Evolutionary conservation across 2,888 invertebrate genomes (phyloP), one percentile per base, ranked within the genome.

Genomic region (Drosophila paramelanica): DNA sequence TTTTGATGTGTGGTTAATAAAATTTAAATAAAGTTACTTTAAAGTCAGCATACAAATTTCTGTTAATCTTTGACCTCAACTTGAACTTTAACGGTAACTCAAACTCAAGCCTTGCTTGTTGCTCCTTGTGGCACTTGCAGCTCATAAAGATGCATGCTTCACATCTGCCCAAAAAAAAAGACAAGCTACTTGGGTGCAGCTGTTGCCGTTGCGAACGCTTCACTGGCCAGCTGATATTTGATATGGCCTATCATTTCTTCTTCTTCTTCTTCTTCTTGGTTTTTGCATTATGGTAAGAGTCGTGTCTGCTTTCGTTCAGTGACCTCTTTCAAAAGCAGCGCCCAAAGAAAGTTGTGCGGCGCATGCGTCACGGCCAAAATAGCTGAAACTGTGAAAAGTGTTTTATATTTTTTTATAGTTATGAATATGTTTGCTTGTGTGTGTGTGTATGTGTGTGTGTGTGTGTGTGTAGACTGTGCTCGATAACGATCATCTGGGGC

Each of bases 221-320:
- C 43, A 62, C 38, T 61, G 51, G 58, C 36, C 61, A 23, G 17
- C 46, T 68, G 76, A 69, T 59, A 73, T 73, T 64, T 56, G 58
- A 73, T 73, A 75, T 62, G 69, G 41, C 27, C 41, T n/a, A 53
- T 47, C 36, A 38, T 5, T 8, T 17, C 7, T 8, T 17, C 31
- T 45, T n/a, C 8, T 17, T 17, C 17, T 17, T 17, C 7, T 8
- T n/a, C 7, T 8, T 17, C 31, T 45, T 17, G 5, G 5, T 0
- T 46, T 51, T 65, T 46, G 67, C 67, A 55, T 41, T 39, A n/a
- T 17, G 38, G 8, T 17, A 27, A 39, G 41, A 53, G 42, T 33
- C 42, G 67, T 53, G 14, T 49, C 45, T 57, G 77, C 62, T 65
- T 47, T 72, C 81, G 86, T 88, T 83, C 86, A 88, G 61, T 79